Evolutionary conservation across 2,113 vertebrate genomes (phyloP).

Genomic region (Pseudopodoces humilis): DNA sequence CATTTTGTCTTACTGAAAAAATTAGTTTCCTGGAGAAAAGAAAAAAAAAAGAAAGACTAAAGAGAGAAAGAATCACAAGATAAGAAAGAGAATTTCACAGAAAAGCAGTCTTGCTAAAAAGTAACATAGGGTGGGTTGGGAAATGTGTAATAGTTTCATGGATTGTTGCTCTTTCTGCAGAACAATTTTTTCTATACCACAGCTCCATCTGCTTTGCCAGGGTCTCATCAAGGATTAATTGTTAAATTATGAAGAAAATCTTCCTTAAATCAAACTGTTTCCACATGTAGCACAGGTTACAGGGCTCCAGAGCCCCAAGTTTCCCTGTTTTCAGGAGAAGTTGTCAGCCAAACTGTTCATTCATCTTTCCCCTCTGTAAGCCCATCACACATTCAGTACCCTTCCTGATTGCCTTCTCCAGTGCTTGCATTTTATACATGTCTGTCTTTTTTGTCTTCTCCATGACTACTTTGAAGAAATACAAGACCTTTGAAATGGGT

Average conservation of each 20-base stretch:
- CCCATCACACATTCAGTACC: neutral
- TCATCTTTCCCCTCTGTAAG: neutral
- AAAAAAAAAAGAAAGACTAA: neutral
- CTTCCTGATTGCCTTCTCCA: neutral
- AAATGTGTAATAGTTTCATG: neutral
- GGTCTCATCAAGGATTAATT: neutral
- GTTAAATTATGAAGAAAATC: neutral
- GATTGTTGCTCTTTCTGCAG: neutral
- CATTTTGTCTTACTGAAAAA: neutral
- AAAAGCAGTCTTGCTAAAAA: neutral
- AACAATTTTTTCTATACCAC: neutral
- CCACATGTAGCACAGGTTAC: neutral
- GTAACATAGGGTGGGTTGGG: neutral
- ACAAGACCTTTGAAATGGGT: neutral
- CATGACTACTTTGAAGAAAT: neutral
- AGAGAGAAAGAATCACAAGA: neutral
- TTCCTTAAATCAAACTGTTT: neutral
- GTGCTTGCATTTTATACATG: neutral
- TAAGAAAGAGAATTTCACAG: neutral
- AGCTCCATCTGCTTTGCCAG: neutral
- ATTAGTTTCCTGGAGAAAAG: neutral
- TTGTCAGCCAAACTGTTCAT: neutral
- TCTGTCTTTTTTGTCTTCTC: neutral
- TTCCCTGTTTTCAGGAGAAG: neutral
- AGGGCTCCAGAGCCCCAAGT: neutral